Conservation (phyloP, 1,140 invertebrate species). For the Nephila pilipes region DNA sequence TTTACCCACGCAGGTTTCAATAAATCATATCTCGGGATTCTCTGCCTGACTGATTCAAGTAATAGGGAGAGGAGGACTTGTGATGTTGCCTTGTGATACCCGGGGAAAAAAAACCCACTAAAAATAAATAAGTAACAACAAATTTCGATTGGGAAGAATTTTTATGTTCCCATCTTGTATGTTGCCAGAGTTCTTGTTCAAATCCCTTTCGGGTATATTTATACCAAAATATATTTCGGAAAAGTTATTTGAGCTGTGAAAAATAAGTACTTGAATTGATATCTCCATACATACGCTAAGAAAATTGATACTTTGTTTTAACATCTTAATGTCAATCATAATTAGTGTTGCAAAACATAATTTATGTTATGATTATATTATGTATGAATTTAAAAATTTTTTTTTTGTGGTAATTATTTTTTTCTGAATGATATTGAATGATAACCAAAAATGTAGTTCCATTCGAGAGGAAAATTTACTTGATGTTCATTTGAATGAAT, state of each 20-base stretch:
- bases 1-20: conserved; percentile 12
- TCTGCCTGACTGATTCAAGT: background rate
- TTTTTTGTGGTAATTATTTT: too few species aligned
- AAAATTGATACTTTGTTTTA: too few species aligned
- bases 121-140: background rate
- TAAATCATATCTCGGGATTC: conserved; percentile 16
- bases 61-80: background rate
- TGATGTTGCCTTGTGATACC: background rate
- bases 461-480: too few species aligned
- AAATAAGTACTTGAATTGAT: background rate
- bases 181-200: background rate
- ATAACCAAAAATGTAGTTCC: too few species aligned
- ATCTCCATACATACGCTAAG: too few species aligned
- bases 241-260: background rate
- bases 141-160: background rate
- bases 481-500: too few species aligned
- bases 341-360: too few species aligned
- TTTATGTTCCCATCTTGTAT: background rate
- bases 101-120: background rate
- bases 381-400: too few species aligned
- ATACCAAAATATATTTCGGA: background rate
- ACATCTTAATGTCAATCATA: too few species aligned
- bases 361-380: too few species aligned
- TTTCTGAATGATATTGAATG: too few species aligned
- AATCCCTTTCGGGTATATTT: background rate